Conservation (phyloP, 2,113 vertebrate species). For the Proterorhinus semilunaris region DNA sequence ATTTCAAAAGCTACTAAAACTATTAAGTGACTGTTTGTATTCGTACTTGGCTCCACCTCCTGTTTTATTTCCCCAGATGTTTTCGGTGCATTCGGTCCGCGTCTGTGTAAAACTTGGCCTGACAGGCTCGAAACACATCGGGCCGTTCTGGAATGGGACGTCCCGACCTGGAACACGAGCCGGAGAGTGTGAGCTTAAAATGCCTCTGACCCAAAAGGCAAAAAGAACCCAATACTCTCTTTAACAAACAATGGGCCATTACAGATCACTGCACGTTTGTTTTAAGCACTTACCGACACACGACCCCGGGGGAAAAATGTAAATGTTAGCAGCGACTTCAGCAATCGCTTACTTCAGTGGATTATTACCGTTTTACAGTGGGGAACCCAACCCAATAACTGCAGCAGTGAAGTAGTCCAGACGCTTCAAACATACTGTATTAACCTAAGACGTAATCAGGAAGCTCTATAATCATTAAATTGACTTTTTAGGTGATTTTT, state of each 20-base stretch:
- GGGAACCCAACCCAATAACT: too few relatives aligned
- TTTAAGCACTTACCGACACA: neutral
- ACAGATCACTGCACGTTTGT: neutral
- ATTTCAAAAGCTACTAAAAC: too few relatives aligned
- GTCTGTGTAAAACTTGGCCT: neutral
- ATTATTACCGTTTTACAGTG: too few relatives aligned
- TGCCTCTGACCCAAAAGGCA: neutral
- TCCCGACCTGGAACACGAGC: slow-evolving; percentile 1
- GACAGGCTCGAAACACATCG: neutral
- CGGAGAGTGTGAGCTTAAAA: neutral
- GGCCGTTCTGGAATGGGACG: neutral
- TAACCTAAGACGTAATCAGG: too few relatives aligned
- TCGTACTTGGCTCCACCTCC: neutral
- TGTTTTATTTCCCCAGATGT: neutral
- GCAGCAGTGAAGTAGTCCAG: neutral
- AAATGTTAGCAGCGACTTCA: too few relatives aligned
- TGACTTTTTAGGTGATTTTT: too few relatives aligned
- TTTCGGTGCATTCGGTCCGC: neutral
- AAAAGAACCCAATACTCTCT: neutral
- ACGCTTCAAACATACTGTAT: neutral
- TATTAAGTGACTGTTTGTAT: neutral
- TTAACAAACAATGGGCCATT: neutral
- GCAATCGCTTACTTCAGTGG: too few relatives aligned
- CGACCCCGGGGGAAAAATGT: neutral
- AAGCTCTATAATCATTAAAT: too few relatives aligned